Conservation (phyloP, 2,113 vertebrate genomes). For the Tupaia chinensis region DNA sequence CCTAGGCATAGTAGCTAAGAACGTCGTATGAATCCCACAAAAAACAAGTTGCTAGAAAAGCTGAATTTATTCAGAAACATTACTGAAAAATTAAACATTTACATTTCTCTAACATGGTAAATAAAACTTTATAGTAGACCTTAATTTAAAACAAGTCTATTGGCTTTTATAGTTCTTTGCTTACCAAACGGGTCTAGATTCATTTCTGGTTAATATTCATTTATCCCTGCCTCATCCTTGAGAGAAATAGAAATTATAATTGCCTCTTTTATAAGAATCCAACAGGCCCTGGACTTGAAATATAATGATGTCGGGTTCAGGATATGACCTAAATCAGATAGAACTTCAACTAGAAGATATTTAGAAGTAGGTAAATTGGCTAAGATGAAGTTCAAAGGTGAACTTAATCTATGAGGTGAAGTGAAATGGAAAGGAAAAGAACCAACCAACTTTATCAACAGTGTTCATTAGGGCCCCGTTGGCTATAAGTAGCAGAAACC, state of each 20-base stretch:
- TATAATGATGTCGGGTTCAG: background rate
- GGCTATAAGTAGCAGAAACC: background rate
- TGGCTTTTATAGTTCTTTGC: constrained; percentile 13
- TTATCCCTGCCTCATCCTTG: constrained; percentile 21
- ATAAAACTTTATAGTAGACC: constrained; percentile 33
- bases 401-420: background rate
- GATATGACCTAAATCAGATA: background rate
- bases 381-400: background rate
- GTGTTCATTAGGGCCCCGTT: background rate
- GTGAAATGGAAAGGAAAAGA: background rate
- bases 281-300: background rate
- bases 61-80: constrained; percentile 22
- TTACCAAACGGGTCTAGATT: background rate
- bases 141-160: background rate
- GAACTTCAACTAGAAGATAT: background rate
- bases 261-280: background rate
- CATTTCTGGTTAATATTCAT: constrained; percentile 49
- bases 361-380: background rate
- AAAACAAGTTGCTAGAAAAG: background rate
- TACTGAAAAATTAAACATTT: constrained; percentile 42
- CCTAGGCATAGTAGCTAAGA: background rate
- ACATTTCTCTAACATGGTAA: constrained; percentile 22
- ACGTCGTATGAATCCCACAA: background rate
- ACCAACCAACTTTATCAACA: background rate
- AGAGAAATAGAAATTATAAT: constrained; percentile 10